A percentile compares a stretch with the other conserved stretches of the same genome.
Evolutionary conservation across 2,113 vertebrate genomes (phyloP).

Genomic region (Corythaeola cristata): DNA sequence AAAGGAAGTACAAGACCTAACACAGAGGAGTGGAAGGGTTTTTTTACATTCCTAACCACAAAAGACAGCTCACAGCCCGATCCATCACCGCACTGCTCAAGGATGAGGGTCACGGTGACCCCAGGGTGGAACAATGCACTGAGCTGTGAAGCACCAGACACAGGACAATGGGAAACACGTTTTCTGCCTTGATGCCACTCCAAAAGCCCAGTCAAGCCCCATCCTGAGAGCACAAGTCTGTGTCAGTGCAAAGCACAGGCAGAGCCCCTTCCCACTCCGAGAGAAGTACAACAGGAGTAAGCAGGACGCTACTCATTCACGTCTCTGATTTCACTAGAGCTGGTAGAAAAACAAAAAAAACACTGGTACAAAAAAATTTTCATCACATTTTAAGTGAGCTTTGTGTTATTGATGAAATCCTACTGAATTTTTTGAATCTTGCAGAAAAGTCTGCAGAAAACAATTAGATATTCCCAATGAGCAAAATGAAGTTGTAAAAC

Average conservation of each 20-base stretch:
- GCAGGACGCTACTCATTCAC: background rate
- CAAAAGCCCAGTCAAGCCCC: background rate
- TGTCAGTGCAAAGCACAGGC: background rate
- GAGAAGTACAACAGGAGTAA: background rate
- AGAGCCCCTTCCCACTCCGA: background rate
- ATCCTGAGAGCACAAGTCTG: background rate
- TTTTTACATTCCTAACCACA: background rate
- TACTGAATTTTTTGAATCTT: background rate
- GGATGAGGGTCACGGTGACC: fast-evolving
- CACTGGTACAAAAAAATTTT: too few relatives aligned
- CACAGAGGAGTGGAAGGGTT: too few relatives aligned
- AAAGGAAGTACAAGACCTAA: background rate
- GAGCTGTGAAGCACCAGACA: background rate
- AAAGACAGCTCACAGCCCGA: background rate
- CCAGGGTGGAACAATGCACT: background rate
- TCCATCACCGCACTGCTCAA: background rate
- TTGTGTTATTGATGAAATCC: background rate
- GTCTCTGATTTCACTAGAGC: background rate
- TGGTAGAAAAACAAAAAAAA: background rate
- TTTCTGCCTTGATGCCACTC: too few relatives aligned
- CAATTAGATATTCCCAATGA: background rate
- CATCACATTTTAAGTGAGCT: background rate
- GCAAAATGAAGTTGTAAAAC: fast-evolving
- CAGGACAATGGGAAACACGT: background rate
- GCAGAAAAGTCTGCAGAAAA: background rate